Evolutionary conservation across 1,140 invertebrate species (phyloP), one percentile per base, ranked within the genome.

Genomic region (Monochamus saltuarius): DNA sequence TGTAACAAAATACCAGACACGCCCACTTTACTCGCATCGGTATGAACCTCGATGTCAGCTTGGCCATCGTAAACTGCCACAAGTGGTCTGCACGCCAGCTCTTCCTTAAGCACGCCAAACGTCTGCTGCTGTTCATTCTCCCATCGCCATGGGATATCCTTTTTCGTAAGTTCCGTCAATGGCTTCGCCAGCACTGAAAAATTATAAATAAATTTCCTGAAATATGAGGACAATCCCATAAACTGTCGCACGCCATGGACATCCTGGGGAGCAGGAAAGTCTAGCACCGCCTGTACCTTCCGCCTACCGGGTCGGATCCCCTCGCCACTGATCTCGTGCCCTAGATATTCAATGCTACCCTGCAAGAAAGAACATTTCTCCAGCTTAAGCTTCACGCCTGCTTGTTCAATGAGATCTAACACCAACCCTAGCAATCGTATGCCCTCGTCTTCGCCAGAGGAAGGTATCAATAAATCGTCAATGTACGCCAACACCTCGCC

Each of bases 1-100:
- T 78, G 73, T 6, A 76, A 60, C 8, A 78, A 16, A 0, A 76
- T 57, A 6, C 72, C 73, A 10, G 72, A 71, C 53, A 29, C 22
- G 6, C 22, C 22, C 70, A 75, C 10, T 67, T 46, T 43, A 45
- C 69, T 74, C 1, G 69, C 74, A 66, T 75, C 45, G 3, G 45
- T 47, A 17, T 47, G 45, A 4, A 78, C 11, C 56, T 78, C 72
- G 4, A 73, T 72, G 4, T 65, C 66, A 37, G 54, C 37, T 1
- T 45, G 17, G 7, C 56, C 62, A 34, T 76, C 58, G 61, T 69
- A 77, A 9, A 78, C 70, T 39, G 54, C 68, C 11, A 75, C 51
- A 22, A 78, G 70, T 2, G 74, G 72, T 46, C 70, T 29, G n/a
- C 11, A 3, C n/a, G 36, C 16, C 11, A 51, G 22, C 8, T 16